Evolutionary conservation across 1,140 invertebrate genomes (phyloP).

Genomic region (Magallana angulata): DNA sequence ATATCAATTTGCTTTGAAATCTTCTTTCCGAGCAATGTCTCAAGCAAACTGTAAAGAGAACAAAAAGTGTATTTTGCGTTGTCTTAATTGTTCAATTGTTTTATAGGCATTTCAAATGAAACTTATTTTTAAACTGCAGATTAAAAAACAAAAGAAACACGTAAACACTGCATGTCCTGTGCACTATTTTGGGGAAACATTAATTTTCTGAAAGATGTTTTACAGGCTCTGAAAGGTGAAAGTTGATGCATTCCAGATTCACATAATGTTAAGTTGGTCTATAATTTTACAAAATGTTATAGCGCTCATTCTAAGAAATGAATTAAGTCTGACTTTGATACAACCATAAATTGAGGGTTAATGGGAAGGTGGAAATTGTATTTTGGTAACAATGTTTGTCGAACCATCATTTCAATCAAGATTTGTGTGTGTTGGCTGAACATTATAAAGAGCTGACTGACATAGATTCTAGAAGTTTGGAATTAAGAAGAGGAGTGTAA

Average conservation of each 20-base stretch:
- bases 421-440: background rate
- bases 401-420: constrained; percentile 10
- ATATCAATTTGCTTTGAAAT: too few species aligned
- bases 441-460: background rate
- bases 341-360: background rate
- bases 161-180: background rate
- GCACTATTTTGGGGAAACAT: constrained; percentile 1
- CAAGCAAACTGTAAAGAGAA: too few species aligned
- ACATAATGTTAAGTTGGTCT: constrained; percentile 9
- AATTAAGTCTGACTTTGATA: constrained; percentile 34
- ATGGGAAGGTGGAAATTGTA: constrained; percentile 17
- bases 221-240: constrained; percentile 12
- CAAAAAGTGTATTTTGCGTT: too few species aligned
- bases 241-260: constrained; percentile 1
- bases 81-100: background rate
- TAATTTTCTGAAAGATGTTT: background rate
- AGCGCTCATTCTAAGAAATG: background rate
- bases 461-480: background rate
- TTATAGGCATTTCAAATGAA: too few species aligned
- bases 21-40: too few species aligned
- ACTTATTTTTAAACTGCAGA: background rate
- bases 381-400: constrained; percentile 23
- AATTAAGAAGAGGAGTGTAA: background rate
- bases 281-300: constrained; percentile 26
- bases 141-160: background rate